phyloP scores from a whole-genome alignment of 2,113 vertebrate genomes.

The Piprites chloris region DNA sequence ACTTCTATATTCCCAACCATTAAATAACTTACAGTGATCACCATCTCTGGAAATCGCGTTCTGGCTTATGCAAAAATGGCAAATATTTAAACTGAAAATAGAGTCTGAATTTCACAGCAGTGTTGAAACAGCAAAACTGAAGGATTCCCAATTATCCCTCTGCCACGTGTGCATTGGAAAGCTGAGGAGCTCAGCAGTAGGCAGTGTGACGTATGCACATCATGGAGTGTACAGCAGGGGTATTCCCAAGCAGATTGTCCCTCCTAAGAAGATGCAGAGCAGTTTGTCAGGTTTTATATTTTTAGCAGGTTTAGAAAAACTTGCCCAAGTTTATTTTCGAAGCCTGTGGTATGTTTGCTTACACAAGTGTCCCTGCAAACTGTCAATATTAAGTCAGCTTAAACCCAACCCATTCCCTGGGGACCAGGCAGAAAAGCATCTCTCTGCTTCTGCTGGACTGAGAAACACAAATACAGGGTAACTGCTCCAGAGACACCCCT shows the following conservation, averaged over 20 bases:
- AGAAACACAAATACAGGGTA: background rate
- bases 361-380: background rate
- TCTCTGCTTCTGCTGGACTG: background rate
- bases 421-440: background rate
- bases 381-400: background rate
- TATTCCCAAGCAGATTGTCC: background rate
- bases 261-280: background rate
- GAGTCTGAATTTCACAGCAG: conserved; percentile 45
- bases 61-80: background rate
- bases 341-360: background rate
- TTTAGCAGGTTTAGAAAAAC: conserved; percentile 29
- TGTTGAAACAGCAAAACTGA: background rate
- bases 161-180: background rate
- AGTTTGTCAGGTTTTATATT: background rate
- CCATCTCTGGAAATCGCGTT: conserved; percentile 49
- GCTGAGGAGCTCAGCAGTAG: background rate
- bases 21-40: conserved; percentile 50
- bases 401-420: background rate
- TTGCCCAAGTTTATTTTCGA: conserved; percentile 28
- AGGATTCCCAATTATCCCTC: background rate
- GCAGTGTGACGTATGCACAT: accelerated
- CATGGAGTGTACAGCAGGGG: accelerated
- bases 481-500: background rate
- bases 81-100: conserved; percentile 38
- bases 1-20: conserved; percentile 41